Conservation (phyloP, 1,140 invertebrate genomes). For the Drosophila sturtevanti region DNA sequence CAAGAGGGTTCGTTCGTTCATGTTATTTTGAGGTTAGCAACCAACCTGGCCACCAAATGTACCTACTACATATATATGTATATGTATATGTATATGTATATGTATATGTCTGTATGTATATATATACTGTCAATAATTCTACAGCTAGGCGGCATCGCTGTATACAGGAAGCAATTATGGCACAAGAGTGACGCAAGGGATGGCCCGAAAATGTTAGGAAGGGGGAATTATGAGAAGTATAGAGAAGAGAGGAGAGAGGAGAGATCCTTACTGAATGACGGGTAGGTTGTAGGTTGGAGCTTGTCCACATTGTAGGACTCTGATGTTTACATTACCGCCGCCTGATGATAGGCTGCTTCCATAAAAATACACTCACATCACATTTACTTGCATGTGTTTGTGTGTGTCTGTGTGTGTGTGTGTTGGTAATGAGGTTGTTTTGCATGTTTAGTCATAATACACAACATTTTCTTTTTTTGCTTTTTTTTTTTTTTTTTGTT, state of each 20-base stretch:
- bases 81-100: too few species aligned
- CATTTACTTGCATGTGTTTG: not conserved
- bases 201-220: not conserved
- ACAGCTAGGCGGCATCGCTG: constrained; percentile 8
- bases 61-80: not conserved
- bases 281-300: not conserved
- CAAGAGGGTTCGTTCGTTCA: not conserved
- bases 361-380: not conserved
- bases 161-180: constrained; percentile 54
- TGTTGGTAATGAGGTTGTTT: constrained; percentile 54
- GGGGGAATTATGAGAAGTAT: not conserved
- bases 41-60: constrained; percentile 8
- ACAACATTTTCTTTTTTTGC: constrained; percentile 2
- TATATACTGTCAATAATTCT: constrained; percentile 1
- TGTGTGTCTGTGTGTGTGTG: constrained; percentile 15
- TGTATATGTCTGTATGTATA: too few species aligned
- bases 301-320: constrained; percentile 6
- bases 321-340: constrained; percentile 21
- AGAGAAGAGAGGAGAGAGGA: not conserved
- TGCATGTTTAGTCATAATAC: constrained; percentile 59
- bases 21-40: constrained; percentile 2
- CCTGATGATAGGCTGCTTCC: constrained; percentile 11
- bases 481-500: not conserved
- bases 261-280: not conserved
- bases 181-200: constrained; percentile 28